Percentiles rank a stretch among this genome's conserved stretches.
These are phyloP conservation scores for Epinephelus awoara DNA, from an alignment of 2,797 vertebrate genomes.

Conservation along the genomic window DNA sequence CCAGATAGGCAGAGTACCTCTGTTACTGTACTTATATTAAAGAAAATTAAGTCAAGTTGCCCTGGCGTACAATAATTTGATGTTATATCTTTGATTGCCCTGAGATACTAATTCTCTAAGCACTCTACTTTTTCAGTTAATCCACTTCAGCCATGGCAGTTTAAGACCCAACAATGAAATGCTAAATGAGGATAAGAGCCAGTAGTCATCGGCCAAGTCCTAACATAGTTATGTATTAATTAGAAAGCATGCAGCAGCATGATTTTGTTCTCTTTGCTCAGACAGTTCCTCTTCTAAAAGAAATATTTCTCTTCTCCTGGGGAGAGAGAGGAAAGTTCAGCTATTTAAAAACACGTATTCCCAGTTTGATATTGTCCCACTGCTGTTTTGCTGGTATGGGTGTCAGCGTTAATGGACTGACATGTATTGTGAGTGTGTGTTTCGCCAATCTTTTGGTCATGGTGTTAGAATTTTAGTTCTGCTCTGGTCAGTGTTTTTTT, in stretches of 20 bases:
- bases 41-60: constrained; percentile 1
- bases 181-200: constrained; percentile 1
- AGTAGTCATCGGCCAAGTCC: not conserved
- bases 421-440: not conserved
- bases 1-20: not conserved
- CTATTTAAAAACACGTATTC: not conserved
- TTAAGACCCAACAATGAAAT: constrained; percentile 11
- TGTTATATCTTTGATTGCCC: not conserved
- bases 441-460: not conserved
- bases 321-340: not conserved
- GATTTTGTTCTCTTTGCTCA: not conserved
- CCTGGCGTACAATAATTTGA: not conserved
- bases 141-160: not conserved
- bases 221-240: not conserved
- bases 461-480: not conserved
- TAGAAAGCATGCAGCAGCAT: not conserved
- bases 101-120: not conserved
- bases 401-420: not conserved
- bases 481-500: not conserved
- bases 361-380: not conserved
- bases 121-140: not conserved
- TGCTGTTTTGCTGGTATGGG: not conserved
- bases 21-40: not conserved
- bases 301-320: not conserved
- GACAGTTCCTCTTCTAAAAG: not conserved